Evolutionary conservation across 2,888 invertebrate species (phyloP).

Genomic region (Cantharis flavilabris): DNA sequence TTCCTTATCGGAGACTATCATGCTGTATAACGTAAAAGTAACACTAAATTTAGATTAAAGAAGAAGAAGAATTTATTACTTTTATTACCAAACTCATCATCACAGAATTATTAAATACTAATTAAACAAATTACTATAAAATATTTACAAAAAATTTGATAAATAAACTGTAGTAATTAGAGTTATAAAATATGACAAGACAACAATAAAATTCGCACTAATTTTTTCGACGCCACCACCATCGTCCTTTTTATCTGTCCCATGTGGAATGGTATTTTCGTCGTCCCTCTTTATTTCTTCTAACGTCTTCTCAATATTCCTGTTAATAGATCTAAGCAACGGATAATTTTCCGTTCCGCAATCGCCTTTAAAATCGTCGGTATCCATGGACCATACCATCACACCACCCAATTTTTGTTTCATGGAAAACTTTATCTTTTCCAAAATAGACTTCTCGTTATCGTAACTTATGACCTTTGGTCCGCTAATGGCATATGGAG

Average conservation of each 20-base stretch:
- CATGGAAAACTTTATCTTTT: conserved; percentile 72
- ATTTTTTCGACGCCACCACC: neutral
- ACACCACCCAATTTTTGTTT: conserved; percentile 72
- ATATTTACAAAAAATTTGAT: neutral
- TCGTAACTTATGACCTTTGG: conserved; percentile 77
- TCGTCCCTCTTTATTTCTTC: conserved; percentile 59
- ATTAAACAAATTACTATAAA: neutral
- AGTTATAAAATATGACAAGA: neutral
- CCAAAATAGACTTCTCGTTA: conserved; percentile 72
- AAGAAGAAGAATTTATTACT: neutral
- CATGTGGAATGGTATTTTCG: conserved; percentile 50
- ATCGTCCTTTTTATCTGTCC: conserved; percentile 10
- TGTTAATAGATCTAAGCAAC: conserved; percentile 73
- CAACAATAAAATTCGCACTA: neutral
- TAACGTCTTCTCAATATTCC: conserved; percentile 62
- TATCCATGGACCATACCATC: conserved; percentile 91
- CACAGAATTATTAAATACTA: neutral
- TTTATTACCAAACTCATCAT: neutral
- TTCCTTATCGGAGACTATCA: too few relatives aligned
- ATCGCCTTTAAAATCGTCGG: conserved; percentile 80
- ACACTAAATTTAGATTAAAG: too few relatives aligned
- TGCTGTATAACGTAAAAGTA: too few relatives aligned
- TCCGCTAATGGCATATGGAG: conserved; percentile 66
- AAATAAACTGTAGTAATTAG: neutral
- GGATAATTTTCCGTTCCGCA: conserved; percentile 70